Percentiles rank a stretch among this genome's conserved stretches.
phyloP scores from a whole-genome alignment of 2,888 invertebrate species.

The Sinodicranocentrus sp. region DNA sequence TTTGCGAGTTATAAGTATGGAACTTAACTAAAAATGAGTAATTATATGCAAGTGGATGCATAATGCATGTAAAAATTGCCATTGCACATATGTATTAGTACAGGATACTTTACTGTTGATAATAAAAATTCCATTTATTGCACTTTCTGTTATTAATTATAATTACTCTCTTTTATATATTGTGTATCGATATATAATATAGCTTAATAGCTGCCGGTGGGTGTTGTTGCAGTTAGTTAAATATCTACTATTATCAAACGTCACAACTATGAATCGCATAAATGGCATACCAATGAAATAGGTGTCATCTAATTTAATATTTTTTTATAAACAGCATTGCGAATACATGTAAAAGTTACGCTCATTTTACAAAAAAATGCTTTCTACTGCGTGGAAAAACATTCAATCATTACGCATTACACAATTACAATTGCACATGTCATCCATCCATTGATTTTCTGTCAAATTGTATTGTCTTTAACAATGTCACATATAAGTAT shows the following conservation, averaged over 20 bases:
- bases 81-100: too few relatives aligned
- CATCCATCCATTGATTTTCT: too few relatives aligned
- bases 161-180: background rate
- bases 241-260: background rate
- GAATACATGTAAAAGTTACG: background rate
- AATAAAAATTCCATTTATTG: conserved; percentile 57
- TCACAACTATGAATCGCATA: background rate
- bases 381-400: background rate
- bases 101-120: conserved; percentile 10
- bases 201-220: conserved; percentile 59
- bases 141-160: conserved; percentile 40
- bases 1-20: too few relatives aligned
- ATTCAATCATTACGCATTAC: too few relatives aligned
- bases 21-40: too few relatives aligned
- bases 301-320: background rate
- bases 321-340: background rate
- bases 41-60: too few relatives aligned
- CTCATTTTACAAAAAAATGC: background rate
- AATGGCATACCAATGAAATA: background rate
- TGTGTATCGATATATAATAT: background rate
- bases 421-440: too few relatives aligned
- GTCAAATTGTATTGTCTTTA: too few relatives aligned
- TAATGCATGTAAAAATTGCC: too few relatives aligned
- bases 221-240: conserved; percentile 27
- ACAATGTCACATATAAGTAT: too few relatives aligned